These are phyloP conservation scores for Lydus trimaculatus DNA, from an alignment of 2,888 invertebrate genomes.

Conservation along the genomic window DNA sequence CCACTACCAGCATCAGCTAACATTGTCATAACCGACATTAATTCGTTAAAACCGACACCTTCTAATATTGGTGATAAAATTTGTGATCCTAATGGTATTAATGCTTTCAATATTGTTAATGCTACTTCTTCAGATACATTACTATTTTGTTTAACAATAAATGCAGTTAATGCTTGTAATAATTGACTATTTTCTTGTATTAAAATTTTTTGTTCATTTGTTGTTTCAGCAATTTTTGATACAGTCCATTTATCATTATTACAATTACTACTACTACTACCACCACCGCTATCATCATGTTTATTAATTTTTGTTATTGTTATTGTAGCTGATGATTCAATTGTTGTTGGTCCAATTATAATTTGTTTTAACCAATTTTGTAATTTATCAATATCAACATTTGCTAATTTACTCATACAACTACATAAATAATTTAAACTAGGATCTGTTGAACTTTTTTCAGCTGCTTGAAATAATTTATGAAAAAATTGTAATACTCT, in stretches of 20 bases:
- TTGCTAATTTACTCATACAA: slow-evolving; percentile 71
- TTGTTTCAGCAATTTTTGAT: slow-evolving; percentile 21
- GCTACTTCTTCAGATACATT: slow-evolving; percentile 69
- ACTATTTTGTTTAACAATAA: slow-evolving; percentile 74
- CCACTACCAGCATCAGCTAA: slow-evolving; percentile 87
- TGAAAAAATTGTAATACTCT: slow-evolving; percentile 83
- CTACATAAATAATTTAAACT: slow-evolving; percentile 72
- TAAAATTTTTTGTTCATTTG: slow-evolving; percentile 58
- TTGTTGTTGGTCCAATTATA: slow-evolving; percentile 67
- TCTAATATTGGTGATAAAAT: slow-evolving; percentile 70
- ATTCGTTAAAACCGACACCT: slow-evolving; percentile 78
- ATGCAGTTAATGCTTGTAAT: slow-evolving; percentile 74
- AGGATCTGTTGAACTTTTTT: slow-evolving; percentile 69
- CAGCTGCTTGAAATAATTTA: slow-evolving; percentile 71
- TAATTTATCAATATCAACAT: slow-evolving; percentile 69
- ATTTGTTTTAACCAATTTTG: slow-evolving; percentile 73
- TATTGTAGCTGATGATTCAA: slow-evolving; percentile 60
- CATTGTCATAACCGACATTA: slow-evolving; percentile 80
- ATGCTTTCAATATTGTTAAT: slow-evolving; percentile 71
- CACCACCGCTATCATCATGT: slow-evolving; percentile 44
- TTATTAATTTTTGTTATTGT: slow-evolving; percentile 57
- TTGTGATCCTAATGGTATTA: slow-evolving; percentile 76
- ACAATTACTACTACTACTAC: too few relatives aligned
- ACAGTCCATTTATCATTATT: slow-evolving; percentile 50
- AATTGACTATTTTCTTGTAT: slow-evolving; percentile 75